Evolutionary conservation across 2,113 vertebrate species (phyloP).

Genomic region (Coreoperca whiteheadi): DNA sequence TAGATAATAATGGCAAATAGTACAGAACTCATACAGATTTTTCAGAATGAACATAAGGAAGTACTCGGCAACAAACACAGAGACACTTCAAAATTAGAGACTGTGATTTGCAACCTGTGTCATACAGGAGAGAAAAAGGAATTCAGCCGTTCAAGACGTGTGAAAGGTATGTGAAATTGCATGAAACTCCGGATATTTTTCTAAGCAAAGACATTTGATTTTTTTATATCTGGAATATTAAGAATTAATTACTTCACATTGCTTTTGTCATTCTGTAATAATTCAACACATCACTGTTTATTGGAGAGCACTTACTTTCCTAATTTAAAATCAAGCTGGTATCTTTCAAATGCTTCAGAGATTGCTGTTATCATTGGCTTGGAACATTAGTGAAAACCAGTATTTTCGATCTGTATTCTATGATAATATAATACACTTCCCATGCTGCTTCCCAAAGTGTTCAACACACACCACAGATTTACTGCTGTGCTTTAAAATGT

Average conservation of each 20-base stretch:
- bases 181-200: no score
- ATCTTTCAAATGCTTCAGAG: constrained; percentile 2
- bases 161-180: not conserved
- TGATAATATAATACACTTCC: not conserved
- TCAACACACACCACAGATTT: constrained; percentile 3
- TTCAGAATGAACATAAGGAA: not conserved
- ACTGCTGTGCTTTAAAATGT: constrained; percentile 17
- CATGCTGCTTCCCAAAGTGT: constrained; percentile 1
- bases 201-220: no score
- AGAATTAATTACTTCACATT: not conserved
- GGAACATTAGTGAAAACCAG: constrained; percentile 4
- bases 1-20: no score
- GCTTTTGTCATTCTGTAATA: not conserved
- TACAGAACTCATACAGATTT: not conserved
- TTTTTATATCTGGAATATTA: no score
- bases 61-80: not conserved
- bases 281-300: not conserved
- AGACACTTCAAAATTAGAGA: no score
- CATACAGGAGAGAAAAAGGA: not conserved
- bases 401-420: not conserved
- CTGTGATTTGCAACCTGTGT: not conserved
- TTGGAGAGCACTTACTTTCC: not conserved
- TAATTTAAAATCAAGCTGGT: constrained; percentile 16
- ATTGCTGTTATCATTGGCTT: not conserved
- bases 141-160: not conserved